A percentile compares a stretch with the other conserved stretches of the same genome.
These are phyloP conservation scores for Antennarius maculatus DNA, from an alignment of 2,797 vertebrate genomes.

Conservation along the genomic window DNA sequence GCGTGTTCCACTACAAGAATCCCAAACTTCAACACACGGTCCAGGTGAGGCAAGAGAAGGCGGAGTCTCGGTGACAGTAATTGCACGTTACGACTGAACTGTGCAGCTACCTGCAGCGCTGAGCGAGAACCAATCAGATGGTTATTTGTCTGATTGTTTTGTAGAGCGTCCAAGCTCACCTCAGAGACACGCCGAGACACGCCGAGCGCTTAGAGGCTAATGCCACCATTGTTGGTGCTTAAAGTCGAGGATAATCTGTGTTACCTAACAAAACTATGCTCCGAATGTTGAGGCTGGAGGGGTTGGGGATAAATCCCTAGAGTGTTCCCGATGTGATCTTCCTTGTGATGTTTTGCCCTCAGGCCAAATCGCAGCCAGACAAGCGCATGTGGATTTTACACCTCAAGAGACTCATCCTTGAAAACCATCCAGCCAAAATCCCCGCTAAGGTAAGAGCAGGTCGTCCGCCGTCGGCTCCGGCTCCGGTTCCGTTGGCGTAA, in stretches of 20 bases:
- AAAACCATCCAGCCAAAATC: conserved; percentile 98
- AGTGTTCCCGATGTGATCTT: conserved; percentile 48
- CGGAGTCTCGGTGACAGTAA: conserved; percentile 23
- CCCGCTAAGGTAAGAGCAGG: conserved; percentile 91
- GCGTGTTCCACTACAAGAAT: conserved; percentile 98
- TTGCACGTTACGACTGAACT: conserved; percentile 36
- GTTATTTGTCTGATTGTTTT: conserved; percentile 55
- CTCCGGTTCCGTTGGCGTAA: neutral
- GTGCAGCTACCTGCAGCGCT: conserved; percentile 25
- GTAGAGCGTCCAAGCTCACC: conserved; percentile 22
- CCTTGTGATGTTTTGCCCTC: conserved; percentile 52
- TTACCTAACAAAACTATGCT: conserved; percentile 36
- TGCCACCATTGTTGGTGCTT: conserved; percentile 52
- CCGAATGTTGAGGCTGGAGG: conserved; percentile 8
- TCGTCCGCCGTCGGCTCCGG: conserved; percentile 1
- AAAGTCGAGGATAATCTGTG: conserved; percentile 46
- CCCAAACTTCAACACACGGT: conserved; percentile 98
- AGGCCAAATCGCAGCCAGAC: conserved; percentile 97
- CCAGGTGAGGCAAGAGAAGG: conserved; percentile 83
- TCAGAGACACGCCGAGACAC: conserved; percentile 60
- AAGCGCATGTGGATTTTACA: conserved; percentile 98
- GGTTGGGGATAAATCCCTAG: conserved; percentile 30
- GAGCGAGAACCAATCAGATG: conserved; percentile 33
- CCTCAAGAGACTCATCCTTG: conserved; percentile 96
- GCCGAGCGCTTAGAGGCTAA: conserved; percentile 51